phyloP scores from a whole-genome alignment of 2,113 vertebrate species.

The Spilogale gracilis region DNA sequence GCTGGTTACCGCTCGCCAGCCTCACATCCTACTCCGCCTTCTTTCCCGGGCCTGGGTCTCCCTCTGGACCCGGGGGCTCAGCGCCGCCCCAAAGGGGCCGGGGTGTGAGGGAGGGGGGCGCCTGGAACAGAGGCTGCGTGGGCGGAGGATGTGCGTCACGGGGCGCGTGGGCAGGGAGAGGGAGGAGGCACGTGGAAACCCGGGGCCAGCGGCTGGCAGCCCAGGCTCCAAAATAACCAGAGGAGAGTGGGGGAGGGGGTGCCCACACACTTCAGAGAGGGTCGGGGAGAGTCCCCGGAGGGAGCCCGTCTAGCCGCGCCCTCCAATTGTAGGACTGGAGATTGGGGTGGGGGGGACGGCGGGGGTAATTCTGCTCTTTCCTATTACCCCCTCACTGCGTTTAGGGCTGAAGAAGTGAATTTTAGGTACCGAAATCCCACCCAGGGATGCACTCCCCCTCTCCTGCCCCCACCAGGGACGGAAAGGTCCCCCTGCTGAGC shows the following conservation, averaged over 20 bases:
- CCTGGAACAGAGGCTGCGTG: conserved; percentile 67
- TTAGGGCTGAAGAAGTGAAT: not conserved
- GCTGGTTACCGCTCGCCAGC: not conserved
- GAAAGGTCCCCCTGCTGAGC: conserved; percentile 37
- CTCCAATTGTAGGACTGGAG: not conserved
- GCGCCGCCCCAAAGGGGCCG: not conserved
- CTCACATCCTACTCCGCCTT: not conserved
- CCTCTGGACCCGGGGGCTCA: conserved; percentile 42
- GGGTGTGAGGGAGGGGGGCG: conserved; percentile 77
- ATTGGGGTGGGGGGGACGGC: not conserved
- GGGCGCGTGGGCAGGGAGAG: conserved; percentile 69
- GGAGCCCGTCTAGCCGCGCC: not conserved
- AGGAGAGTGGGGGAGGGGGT: conserved; percentile 11
- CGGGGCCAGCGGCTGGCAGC: conserved; percentile 79
- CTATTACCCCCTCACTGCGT: not conserved
- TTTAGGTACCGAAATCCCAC: not conserved
- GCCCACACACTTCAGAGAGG: not conserved
- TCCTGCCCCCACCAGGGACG: not conserved
- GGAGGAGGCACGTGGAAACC: conserved; percentile 77
- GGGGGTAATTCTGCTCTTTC: not conserved
- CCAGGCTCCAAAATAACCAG: conserved; percentile 77
- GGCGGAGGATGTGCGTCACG: conserved; percentile 64
- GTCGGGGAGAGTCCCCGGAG: not conserved
- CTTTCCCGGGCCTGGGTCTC: not conserved
- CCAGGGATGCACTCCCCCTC: not conserved